phyloP scores from a whole-genome alignment of 2,113 vertebrate species.

The Sphaerodactylus townsendi region DNA sequence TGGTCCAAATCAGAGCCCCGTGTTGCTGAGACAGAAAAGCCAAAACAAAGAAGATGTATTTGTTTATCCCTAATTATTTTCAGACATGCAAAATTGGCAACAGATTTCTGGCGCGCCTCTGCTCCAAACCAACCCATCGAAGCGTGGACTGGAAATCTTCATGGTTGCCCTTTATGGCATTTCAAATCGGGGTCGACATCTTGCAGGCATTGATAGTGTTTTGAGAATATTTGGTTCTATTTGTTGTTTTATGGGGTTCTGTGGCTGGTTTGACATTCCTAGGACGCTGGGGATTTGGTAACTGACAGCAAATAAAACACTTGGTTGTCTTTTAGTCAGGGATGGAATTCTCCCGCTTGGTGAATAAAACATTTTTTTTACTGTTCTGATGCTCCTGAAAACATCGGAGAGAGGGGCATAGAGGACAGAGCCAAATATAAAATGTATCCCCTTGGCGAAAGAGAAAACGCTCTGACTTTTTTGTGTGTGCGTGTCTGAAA shows the following conservation, averaged over 20 bases:
- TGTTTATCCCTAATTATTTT: no score
- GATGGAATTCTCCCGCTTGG: conserved; percentile 19
- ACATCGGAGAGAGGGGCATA: not conserved
- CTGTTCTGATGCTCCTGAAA: not conserved
- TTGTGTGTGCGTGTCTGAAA: not conserved
- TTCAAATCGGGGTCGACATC: not conserved
- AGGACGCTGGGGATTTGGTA: not conserved
- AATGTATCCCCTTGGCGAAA: not conserved
- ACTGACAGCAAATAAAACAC: conserved; percentile 29
- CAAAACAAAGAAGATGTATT: no score
- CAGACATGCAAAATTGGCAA: not conserved
- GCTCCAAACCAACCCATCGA: not conserved
- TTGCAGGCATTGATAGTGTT: not conserved
- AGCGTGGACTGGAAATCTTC: not conserved
- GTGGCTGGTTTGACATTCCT: conserved; percentile 8
- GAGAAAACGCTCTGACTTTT: not conserved
- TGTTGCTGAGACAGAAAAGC: no score
- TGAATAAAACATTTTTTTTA: conserved; percentile 32
- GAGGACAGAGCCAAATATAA: not conserved
- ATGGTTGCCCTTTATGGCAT: not conserved
- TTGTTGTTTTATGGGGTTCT: conserved; percentile 18
- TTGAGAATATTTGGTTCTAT: conserved; percentile 5
- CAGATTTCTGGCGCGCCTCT: not conserved
- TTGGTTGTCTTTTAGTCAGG: conserved; percentile 12
- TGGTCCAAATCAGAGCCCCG: no score